These are phyloP conservation scores for Didymodactylos carnosus DNA, from an alignment of 2,888 invertebrate species.

Conservation along the genomic window DNA sequence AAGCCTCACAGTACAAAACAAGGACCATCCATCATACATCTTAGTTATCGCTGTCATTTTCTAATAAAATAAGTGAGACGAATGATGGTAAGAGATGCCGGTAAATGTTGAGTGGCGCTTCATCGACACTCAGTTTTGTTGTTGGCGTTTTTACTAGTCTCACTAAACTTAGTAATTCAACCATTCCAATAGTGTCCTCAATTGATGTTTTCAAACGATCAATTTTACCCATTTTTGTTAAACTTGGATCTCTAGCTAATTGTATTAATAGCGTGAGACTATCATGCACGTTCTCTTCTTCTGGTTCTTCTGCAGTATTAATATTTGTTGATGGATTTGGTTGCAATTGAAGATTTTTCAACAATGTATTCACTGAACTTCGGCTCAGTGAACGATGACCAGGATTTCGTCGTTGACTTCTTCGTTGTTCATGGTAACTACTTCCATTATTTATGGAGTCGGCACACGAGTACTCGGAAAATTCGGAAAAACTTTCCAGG, in stretches of 20 bases:
- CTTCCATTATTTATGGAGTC: too few species aligned
- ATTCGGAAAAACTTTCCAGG: too few species aligned
- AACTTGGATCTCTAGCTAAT: neutral
- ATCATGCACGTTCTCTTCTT: neutral
- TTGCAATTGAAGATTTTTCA: neutral
- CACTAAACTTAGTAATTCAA: neutral
- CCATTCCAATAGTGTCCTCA: neutral
- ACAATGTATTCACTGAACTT: neutral
- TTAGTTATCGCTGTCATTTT: neutral
- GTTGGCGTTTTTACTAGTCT: neutral
- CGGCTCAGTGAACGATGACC: neutral
- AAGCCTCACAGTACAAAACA: too few species aligned
- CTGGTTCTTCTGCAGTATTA: neutral
- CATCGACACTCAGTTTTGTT: neutral
- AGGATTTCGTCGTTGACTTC: neutral
- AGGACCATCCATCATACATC: too few species aligned
- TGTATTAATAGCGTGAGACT: neutral
- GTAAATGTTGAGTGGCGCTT: neutral
- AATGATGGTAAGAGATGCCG: neutral
- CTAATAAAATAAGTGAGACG: neutral
- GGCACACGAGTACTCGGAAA: too few species aligned
- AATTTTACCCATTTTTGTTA: neutral
- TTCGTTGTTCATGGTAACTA: too few species aligned
- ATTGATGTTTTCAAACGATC: neutral
- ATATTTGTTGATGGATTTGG: neutral